Evolutionary conservation across 2,113 vertebrate species (phyloP).

Genomic region (Corythoichthys haematopterus): DNA sequence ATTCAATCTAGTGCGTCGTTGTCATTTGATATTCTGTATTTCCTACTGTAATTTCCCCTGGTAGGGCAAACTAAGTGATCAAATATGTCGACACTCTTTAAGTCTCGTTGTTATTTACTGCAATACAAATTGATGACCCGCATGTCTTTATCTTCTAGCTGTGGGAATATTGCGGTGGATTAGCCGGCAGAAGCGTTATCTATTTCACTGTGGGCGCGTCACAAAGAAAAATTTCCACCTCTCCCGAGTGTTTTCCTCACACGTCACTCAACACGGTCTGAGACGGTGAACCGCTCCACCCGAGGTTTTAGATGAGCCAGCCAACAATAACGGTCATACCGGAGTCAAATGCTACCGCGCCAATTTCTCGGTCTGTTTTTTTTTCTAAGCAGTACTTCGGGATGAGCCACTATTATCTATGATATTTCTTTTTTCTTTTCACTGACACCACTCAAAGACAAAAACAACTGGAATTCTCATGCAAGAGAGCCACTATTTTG

Average conservation of each 20-base stretch:
- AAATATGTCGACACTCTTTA: not conserved
- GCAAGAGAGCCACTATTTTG: too few relatives aligned
- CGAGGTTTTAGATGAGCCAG: not conserved
- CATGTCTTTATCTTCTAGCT: slow-evolving; percentile 33
- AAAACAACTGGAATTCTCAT: too few relatives aligned
- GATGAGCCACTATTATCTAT: too few relatives aligned
- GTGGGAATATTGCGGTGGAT: slow-evolving; percentile 36
- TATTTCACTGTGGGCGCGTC: slow-evolving; percentile 25
- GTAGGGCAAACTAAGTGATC: not conserved
- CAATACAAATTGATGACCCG: not conserved
- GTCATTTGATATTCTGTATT: not conserved
- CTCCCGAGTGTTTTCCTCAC: slow-evolving; percentile 16
- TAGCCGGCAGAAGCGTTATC: slow-evolving; percentile 17
- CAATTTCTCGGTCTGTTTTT: not conserved
- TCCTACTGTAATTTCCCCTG: not conserved
- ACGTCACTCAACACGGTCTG: not conserved
- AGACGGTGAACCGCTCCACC: slow-evolving; percentile 2
- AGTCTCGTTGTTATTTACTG: not conserved
- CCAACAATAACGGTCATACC: slow-evolving; percentile 13
- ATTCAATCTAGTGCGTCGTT: not conserved
- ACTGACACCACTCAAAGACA: too few relatives aligned
- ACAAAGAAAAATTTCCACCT: slow-evolving; percentile 2
- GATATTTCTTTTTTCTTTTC: too few relatives aligned
- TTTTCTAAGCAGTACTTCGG: not conserved
- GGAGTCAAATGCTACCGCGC: not conserved